These are phyloP conservation scores for Rhizoglyphus robini DNA, from an alignment of 1,140 invertebrate species.

Conservation along the genomic window DNA sequence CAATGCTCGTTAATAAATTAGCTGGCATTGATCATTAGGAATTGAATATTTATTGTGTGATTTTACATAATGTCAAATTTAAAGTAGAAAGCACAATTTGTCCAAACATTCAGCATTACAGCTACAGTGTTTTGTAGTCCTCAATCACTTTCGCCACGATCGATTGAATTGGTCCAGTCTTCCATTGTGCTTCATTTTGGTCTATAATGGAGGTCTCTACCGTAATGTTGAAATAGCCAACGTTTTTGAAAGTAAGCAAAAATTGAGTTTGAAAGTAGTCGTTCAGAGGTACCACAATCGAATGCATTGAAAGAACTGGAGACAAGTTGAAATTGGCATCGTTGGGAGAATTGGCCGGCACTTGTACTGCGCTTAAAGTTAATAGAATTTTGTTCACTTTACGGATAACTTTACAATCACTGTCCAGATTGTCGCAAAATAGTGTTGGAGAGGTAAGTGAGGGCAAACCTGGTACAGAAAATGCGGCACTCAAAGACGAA, in stretches of 20 bases:
- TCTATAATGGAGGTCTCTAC: constrained; percentile 57
- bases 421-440: constrained; percentile 34
- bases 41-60: too few relatives aligned
- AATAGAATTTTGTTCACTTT: constrained; percentile 54
- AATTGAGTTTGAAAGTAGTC: constrained; percentile 68
- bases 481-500: neutral
- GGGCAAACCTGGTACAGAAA: neutral
- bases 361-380: constrained; percentile 39
- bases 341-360: neutral
- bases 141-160: constrained; percentile 19
- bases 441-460: neutral
- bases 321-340: constrained; percentile 32
- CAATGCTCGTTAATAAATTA: too few relatives aligned
- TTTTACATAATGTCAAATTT: too few relatives aligned
- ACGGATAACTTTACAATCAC: constrained; percentile 41
- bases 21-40: too few relatives aligned
- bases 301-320: constrained; percentile 40
- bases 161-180: constrained; percentile 47
- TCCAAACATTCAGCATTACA: neutral
- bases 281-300: constrained; percentile 54
- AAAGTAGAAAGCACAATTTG: too few relatives aligned
- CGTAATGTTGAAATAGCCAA: constrained; percentile 43
- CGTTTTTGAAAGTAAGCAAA: constrained; percentile 43
- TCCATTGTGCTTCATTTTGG: constrained; percentile 54
- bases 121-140: constrained; percentile 1